phyloP scores from a whole-genome alignment of 2,797 vertebrate species.

The Lithobates pipiens region DNA sequence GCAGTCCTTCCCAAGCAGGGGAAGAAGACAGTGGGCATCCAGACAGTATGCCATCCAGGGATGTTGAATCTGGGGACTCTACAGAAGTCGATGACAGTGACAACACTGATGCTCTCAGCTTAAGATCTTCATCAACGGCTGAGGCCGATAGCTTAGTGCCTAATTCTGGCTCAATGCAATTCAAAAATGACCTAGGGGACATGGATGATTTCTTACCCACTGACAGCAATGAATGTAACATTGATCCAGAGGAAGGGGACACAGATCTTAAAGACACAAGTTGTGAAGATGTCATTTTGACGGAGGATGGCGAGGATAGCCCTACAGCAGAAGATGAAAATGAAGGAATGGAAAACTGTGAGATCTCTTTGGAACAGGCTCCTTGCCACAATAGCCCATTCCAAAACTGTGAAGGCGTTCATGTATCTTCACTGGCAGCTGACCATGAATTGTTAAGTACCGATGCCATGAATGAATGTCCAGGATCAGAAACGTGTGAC shows the following conservation, averaged over 20 bases:
- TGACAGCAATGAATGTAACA: conserved; percentile 58
- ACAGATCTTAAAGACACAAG: conserved; percentile 48
- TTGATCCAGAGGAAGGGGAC: conserved; percentile 56
- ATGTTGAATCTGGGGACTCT: conserved; percentile 57
- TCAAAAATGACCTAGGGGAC: conserved; percentile 54
- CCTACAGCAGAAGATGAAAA: conserved; percentile 15
- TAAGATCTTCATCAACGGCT: conserved; percentile 56
- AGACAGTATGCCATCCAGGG: conserved; percentile 66
- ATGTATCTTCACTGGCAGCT: conserved; percentile 55
- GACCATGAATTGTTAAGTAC: conserved; percentile 43
- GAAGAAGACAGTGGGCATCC: conserved; percentile 67
- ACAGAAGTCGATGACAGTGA: conserved; percentile 52
- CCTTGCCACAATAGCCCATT: not conserved
- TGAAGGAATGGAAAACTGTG: conserved; percentile 8
- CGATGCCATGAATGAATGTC: not conserved
- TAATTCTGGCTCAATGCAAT: conserved; percentile 49
- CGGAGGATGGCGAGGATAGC: conserved; percentile 30
- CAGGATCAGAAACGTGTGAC: conserved; percentile 47
- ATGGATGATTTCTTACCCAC: conserved; percentile 52
- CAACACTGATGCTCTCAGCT: conserved; percentile 55
- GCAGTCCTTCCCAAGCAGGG: conserved; percentile 72
- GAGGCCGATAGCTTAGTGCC: conserved; percentile 29
- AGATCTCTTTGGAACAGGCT: not conserved
- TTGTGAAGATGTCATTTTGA: conserved; percentile 54
- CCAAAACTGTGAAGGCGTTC: not conserved